A percentile compares a stretch with the other conserved stretches of the same genome.
Evolutionary conservation across 37 sponge, comb jelly and placozoan genomes (phyloP).

Genomic region (Axinella damicornis): DNA sequence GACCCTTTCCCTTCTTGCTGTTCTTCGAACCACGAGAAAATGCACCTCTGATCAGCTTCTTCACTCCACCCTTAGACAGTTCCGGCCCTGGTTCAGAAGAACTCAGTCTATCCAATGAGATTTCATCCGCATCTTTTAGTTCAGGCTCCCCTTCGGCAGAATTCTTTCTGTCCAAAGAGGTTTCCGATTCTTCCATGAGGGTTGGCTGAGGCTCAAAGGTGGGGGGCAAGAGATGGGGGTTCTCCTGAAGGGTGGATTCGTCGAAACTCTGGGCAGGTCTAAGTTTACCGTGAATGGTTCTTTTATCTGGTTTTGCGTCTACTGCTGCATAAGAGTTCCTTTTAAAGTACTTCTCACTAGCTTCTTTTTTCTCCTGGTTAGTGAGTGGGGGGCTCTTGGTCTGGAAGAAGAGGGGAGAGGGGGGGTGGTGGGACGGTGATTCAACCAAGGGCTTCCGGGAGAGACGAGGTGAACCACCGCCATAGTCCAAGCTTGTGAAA

Average conservation of each 20-base stretch:
- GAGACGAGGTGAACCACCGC: not conserved
- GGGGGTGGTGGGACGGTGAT: not conserved
- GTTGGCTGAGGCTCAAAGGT: not conserved
- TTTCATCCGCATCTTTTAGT: not conserved
- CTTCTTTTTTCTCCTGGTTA: too few relatives aligned
- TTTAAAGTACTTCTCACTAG: too few relatives aligned
- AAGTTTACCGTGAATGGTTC: too few relatives aligned
- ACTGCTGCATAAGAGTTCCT: too few relatives aligned
- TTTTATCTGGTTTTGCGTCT: too few relatives aligned
- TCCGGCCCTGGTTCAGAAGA: not conserved
- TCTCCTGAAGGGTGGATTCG: not conserved
- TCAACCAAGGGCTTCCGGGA: not conserved
- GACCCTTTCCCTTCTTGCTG: slow-evolving; percentile 1
- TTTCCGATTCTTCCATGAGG: not conserved
- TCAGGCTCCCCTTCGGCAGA: slow-evolving; percentile 5
- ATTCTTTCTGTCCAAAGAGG: too few relatives aligned
- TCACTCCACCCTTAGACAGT: not conserved
- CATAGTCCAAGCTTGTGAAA: slow-evolving; percentile 25
- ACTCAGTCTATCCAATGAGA: not conserved
- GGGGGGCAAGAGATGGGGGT: not conserved
- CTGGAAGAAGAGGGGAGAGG: slow-evolving; percentile 22
- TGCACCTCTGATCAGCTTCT: slow-evolving; percentile 1
- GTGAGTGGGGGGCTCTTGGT: slow-evolving; percentile 10
- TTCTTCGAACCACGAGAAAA: slow-evolving; percentile 11
- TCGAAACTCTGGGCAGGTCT: slow-evolving; percentile 13